Evolutionary conservation across 1,140 invertebrate genomes (phyloP), one percentile per base, ranked within the genome.

Genomic region (Megalonaias nervosa): DNA sequence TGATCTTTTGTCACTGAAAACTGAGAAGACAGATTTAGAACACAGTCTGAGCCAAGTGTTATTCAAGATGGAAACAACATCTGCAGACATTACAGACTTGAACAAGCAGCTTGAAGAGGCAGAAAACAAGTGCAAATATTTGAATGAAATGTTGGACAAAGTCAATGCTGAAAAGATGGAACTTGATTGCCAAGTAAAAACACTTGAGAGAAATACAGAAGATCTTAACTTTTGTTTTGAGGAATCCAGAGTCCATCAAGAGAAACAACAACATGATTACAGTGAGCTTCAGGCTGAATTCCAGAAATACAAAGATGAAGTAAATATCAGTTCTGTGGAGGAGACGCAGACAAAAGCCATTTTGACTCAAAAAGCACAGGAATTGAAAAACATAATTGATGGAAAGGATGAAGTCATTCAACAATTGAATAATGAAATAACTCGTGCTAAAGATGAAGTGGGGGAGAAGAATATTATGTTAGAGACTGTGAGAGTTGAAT

Each of bases 261-360:
- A n/a, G 14, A 61, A 13, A 19, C 12, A 31, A 19, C n/a, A 19
- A 12, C n/a, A n/a, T 62, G 62, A 64, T 62, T 31, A 21, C 23
- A 60, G 23, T 56, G 57, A 67, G 26, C 38, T 38, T 65, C 17
- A 68, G 19, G 23, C 48, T 60, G 66, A 75, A 19, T 48, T 60
- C 6, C 19, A 13, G 23, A n/a, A 48, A 13, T 55, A 68, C 15
- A 75, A 75, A 68, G 73, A 75, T 68, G 66, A 68, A 19, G 19
- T 68, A 9, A 58, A 31, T 68, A 23, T 14, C 14, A 15, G 14
- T 9, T 23, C 57, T 21, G 11, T 26, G 3, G 65, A 15, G n/a
- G 57, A 75, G 59, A 48, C 38, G 15, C 16, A 38, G n/a, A 17
- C 61, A 38, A 48, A 68, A 19, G 66, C 65, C 23, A 19, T 68